phyloP scores from a whole-genome alignment of 2,888 invertebrate genomes.

The Acanthosepion esculentum region DNA sequence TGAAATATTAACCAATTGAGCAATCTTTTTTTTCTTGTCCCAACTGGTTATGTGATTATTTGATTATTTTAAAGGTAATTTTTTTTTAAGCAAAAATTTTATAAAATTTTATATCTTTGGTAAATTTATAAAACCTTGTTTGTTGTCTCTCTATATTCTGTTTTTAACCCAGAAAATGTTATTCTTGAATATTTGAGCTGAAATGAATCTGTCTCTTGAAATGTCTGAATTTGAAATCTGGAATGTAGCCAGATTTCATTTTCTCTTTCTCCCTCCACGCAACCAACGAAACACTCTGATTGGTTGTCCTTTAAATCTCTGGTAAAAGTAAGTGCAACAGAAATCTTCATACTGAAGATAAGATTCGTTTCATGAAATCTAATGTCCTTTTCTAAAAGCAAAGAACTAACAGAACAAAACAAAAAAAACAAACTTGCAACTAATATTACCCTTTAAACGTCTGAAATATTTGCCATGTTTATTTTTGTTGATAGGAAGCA shows the following conservation, averaged over 20 bases:
- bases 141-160: neutral
- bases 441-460: neutral
- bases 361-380: neutral
- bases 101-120: too few relatives aligned
- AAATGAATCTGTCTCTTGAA: neutral
- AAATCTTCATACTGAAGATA: neutral
- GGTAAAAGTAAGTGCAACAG: neutral
- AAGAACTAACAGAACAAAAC: neutral
- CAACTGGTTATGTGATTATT: too few relatives aligned
- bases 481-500: neutral
- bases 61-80: too few relatives aligned
- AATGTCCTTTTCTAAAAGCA: neutral
- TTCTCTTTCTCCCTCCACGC: neutral
- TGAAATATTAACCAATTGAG: too few relatives aligned
- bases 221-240: neutral
- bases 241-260: neutral
- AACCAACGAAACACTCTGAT: neutral
- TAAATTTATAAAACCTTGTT: neutral
- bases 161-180: neutral
- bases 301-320: neutral
- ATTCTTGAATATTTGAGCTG: neutral
- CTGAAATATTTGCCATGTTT: neutral
- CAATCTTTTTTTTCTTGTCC: too few relatives aligned
- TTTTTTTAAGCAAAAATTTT: too few relatives aligned
- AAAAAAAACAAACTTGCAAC: neutral